A percentile compares a stretch with the other conserved stretches of the same genome.
Evolutionary conservation across 2,888 invertebrate species (phyloP).

Genomic region (Azorinus chamasolen): DNA sequence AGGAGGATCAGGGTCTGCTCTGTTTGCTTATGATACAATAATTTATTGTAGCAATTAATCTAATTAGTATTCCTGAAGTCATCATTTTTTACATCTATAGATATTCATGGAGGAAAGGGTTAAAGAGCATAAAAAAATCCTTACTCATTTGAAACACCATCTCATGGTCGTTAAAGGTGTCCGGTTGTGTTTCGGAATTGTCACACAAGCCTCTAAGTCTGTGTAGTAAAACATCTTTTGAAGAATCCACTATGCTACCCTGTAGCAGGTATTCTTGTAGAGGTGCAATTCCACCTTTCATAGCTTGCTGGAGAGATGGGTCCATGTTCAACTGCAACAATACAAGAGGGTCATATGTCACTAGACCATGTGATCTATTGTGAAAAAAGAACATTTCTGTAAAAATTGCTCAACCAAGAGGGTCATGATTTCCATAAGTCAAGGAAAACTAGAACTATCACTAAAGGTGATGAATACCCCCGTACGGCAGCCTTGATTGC

Average conservation of each 20-base stretch:
- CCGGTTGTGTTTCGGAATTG: conserved; percentile 91
- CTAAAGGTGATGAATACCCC: too few species aligned
- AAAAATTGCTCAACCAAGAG: too few species aligned
- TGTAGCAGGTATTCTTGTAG: conserved; percentile 98
- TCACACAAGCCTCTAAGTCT: conserved; percentile 96
- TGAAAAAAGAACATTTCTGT: too few species aligned
- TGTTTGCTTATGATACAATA: neutral
- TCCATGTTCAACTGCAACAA: conserved; percentile 21
- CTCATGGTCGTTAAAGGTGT: conserved; percentile 97
- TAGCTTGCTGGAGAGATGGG: conserved; percentile 43
- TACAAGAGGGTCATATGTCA: too few species aligned
- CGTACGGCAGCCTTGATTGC: too few species aligned
- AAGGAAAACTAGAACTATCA: too few species aligned
- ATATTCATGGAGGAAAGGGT: neutral
- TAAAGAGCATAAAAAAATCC: conserved; percentile 46
- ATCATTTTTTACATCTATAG: too few species aligned
- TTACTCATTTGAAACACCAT: conserved; percentile 89
- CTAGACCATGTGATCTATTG: too few species aligned
- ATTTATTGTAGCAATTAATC: neutral
- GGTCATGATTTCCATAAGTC: too few species aligned
- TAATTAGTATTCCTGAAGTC: too few species aligned
- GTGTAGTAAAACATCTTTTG: conserved; percentile 96
- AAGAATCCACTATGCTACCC: conserved; percentile 96
- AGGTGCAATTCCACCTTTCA: conserved; percentile 88
- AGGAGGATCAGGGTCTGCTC: too few species aligned